These are phyloP conservation scores for Rallus crepitans DNA, from an alignment of 2,797 vertebrate genomes.

Conservation along the genomic window DNA sequence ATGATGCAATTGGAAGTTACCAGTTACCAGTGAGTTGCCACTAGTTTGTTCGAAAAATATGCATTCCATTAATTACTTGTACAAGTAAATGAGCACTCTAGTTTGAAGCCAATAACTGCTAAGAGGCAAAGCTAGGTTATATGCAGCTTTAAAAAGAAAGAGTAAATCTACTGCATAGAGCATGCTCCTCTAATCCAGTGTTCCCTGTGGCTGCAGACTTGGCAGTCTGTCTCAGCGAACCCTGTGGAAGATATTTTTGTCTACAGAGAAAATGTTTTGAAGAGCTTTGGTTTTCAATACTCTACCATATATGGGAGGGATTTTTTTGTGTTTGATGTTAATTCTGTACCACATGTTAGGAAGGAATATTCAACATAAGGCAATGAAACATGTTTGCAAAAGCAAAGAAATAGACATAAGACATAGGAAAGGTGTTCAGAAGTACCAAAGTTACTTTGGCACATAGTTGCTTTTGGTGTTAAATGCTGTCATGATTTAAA, in stretches of 20 bases:
- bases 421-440: neutral
- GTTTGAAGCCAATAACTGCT: neutral
- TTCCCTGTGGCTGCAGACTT: conserved; percentile 44
- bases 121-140: neutral
- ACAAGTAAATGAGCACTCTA: neutral
- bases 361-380: conserved; percentile 17
- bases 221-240: conserved; percentile 37
- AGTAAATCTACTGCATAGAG: neutral
- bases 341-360: conserved; percentile 37
- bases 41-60: neutral
- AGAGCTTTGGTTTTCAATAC: conserved; percentile 54
- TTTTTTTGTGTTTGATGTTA: conserved; percentile 46
- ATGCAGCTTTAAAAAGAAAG: conserved; percentile 3
- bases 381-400: neutral
- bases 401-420: neutral
- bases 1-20: neutral
- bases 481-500: neutral
- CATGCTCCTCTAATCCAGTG: neutral
- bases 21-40: neutral
- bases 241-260: conserved; percentile 52
- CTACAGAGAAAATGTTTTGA: conserved; percentile 59
- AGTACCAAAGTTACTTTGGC: neutral
- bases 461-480: neutral
- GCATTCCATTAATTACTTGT: neutral
- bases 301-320: conserved; percentile 66